phyloP scores from a whole-genome alignment of 2,888 invertebrate species.

The Ferrisia virgata region DNA sequence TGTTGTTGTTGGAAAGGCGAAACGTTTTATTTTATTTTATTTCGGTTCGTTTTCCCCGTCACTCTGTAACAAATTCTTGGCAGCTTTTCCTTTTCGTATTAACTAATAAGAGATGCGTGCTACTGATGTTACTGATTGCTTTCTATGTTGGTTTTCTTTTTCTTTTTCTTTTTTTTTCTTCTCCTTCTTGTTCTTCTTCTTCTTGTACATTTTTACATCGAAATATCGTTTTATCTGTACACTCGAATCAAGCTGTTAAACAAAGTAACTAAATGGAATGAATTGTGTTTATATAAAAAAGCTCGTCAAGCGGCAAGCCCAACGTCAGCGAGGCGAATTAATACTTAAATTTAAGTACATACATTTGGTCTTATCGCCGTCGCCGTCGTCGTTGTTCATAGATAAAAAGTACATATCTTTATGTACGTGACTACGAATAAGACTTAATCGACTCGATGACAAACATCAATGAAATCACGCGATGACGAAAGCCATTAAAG shows the following conservation, averaged over 20 bases:
- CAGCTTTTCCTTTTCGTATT: not conserved
- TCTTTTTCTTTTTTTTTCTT: not conserved
- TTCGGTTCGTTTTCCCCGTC: not conserved
- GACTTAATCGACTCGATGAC: not conserved
- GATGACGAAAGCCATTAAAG: slow-evolving; percentile 20
- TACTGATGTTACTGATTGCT: too few relatives aligned
- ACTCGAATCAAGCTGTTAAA: not conserved
- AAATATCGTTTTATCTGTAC: not conserved
- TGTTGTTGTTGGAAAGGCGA: not conserved
- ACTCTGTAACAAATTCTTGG: not conserved
- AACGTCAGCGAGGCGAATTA: not conserved
- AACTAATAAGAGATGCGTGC: not conserved
- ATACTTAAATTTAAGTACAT: not conserved
- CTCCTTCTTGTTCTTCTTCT: not conserved
- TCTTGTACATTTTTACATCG: too few relatives aligned
- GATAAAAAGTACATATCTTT: not conserved
- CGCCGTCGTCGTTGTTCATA: too few relatives aligned
- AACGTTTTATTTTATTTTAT: not conserved
- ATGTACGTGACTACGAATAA: too few relatives aligned
- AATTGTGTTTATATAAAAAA: not conserved
- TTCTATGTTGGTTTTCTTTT: too few relatives aligned
- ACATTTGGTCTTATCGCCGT: not conserved
- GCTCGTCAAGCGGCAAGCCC: not conserved
- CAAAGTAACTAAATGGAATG: not conserved
- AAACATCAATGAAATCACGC: slow-evolving; percentile 8